phyloP scores from a whole-genome alignment of 2,888 invertebrate genomes.

The Neocrepidodera transversa region DNA sequence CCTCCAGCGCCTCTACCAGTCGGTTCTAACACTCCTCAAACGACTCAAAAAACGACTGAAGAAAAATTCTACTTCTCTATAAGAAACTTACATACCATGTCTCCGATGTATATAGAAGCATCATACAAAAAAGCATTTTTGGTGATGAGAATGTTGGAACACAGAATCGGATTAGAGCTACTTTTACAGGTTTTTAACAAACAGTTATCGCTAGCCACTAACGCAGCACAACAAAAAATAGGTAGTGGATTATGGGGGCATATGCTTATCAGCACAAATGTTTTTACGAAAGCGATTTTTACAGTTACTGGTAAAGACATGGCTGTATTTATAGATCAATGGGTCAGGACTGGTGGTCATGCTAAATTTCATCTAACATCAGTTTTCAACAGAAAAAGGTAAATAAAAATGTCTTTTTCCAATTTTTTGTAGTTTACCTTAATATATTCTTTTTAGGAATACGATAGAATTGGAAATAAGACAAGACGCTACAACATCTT shows the following conservation, averaged over 20 bases:
- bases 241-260: conserved; percentile 89
- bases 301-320: conserved; percentile 99
- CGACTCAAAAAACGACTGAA: conserved; percentile 67
- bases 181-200: conserved; percentile 97
- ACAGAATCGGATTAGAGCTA: conserved; percentile 92
- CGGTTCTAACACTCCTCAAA: conserved; percentile 64
- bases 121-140: conserved; percentile 93
- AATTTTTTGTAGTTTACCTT: too few relatives aligned
- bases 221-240: conserved; percentile 87
- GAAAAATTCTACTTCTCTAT: conserved; percentile 90
- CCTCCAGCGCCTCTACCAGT: conserved; percentile 77
- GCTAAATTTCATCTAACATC: conserved; percentile 93
- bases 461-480: conserved; percentile 96
- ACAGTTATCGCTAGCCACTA: conserved; percentile 89
- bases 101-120: conserved; percentile 87
- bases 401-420: too few relatives aligned
- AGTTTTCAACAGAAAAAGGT: conserved; percentile 94
- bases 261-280: conserved; percentile 88
- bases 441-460: conserved; percentile 70
- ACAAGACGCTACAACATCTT: conserved; percentile 85
- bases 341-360: conserved; percentile 96
- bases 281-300: conserved; percentile 93
- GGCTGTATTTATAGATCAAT: conserved; percentile 97
- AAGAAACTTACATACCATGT: conserved; percentile 88
- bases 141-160: conserved; percentile 94